Percentiles rank a stretch among this genome's conserved stretches.
These are phyloP conservation scores for Emydocephalus ijimae DNA, from an alignment of 2,113 vertebrate species.

Conservation along the genomic window DNA sequence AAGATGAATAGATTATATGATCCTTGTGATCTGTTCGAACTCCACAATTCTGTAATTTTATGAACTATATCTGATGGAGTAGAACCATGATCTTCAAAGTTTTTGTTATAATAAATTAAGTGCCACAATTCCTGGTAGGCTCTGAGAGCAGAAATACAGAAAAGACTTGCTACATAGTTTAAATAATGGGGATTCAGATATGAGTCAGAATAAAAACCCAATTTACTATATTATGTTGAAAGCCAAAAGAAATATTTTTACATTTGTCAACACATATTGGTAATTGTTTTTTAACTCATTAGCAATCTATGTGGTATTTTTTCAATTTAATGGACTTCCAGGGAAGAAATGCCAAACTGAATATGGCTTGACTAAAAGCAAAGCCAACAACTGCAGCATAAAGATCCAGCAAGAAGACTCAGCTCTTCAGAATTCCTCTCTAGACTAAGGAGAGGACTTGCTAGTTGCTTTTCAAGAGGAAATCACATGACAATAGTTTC, in stretches of 20 bases:
- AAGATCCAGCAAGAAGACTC: not conserved
- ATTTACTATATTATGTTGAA: not conserved
- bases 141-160: not conserved
- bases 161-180: not conserved
- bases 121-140: not conserved
- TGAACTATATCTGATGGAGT: not conserved
- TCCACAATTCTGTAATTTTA: not conserved
- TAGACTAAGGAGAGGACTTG: not conserved
- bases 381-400: not conserved
- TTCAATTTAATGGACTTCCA: not conserved
- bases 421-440: not conserved
- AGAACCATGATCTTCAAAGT: not conserved
- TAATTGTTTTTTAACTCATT: conserved; percentile 13
- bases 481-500: not conserved
- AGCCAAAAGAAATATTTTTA: not conserved
- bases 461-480: not conserved
- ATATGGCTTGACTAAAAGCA: not conserved
- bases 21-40: not conserved
- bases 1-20: not conserved
- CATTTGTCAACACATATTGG: not conserved
- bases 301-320: not conserved
- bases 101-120: not conserved
- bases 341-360: not conserved
- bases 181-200: not conserved
- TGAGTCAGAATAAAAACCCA: not conserved